Conservation (phyloP, 1,140 invertebrate genomes). For the Episyrphus balteatus region DNA sequence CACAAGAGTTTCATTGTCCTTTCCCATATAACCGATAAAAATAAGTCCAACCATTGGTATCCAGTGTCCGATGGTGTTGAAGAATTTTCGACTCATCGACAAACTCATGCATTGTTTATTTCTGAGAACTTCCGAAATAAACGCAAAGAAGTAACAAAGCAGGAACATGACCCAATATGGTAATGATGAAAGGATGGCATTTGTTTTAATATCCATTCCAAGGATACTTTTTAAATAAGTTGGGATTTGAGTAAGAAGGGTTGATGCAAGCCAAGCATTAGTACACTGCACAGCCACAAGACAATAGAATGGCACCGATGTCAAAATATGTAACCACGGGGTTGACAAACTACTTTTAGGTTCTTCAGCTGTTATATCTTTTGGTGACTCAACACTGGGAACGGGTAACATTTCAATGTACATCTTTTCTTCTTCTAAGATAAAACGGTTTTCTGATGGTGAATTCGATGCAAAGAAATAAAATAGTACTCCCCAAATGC, state of each 20-base stretch:
- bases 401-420: conserved; percentile 42
- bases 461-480: conserved; percentile 47
- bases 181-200: conserved; percentile 62
- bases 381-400: background rate
- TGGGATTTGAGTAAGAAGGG: conserved; percentile 82
- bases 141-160: conserved; percentile 58
- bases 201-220: conserved; percentile 61
- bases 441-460: conserved; percentile 43
- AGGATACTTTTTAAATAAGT: conserved; percentile 78
- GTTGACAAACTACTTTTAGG: conserved; percentile 17
- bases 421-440: conserved; percentile 43
- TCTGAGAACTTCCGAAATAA: conserved; percentile 47
- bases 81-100: conserved; percentile 50
- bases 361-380: no score
- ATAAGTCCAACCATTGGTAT: conserved; percentile 52
- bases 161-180: conserved; percentile 69
- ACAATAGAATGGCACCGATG: conserved; percentile 70
- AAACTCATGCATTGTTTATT: conserved; percentile 39
- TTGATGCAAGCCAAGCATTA: conserved; percentile 92
- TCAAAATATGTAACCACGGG: conserved; percentile 68
- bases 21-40: conserved; percentile 51
- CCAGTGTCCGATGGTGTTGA: conserved; percentile 52
- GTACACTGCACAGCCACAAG: conserved; percentile 74
- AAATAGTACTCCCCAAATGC: conserved; percentile 48
- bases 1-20: conserved; percentile 44